Percentiles rank a stretch among this genome's conserved stretches.
Evolutionary conservation across 2,888 invertebrate species (phyloP).

Genomic region (Cybosia mesomella): DNA sequence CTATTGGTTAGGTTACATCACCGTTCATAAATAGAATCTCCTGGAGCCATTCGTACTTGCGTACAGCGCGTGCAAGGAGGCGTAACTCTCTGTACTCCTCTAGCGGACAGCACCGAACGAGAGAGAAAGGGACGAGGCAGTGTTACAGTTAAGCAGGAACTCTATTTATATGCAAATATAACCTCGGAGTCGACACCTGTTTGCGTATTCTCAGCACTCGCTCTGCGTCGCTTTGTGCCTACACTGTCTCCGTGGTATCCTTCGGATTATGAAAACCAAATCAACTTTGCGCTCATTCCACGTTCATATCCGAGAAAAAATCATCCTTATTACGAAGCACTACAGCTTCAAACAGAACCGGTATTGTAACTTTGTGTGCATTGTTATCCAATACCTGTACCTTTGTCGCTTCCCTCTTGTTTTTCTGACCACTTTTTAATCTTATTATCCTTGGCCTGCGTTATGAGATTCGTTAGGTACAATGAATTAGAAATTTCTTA

Average conservation of each 20-base stretch:
- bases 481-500: constrained; percentile 54
- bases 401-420: constrained; percentile 53
- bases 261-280: constrained; percentile 71
- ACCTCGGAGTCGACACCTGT: constrained; percentile 86
- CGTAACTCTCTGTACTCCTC: constrained; percentile 76
- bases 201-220: constrained; percentile 85
- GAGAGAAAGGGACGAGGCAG: constrained; percentile 81
- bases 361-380: constrained; percentile 27
- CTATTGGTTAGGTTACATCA: constrained; percentile 79
- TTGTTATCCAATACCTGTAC: constrained; percentile 48
- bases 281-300: constrained; percentile 53
- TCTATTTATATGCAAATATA: constrained; percentile 88
- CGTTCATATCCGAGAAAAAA: constrained; percentile 43
- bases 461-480: constrained; percentile 56
- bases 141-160: constrained; percentile 87
- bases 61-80: constrained; percentile 77
- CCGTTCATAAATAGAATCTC: constrained; percentile 83
- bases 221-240: constrained; percentile 76
- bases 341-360: constrained; percentile 32
- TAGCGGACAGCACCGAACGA: constrained; percentile 66
- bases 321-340: constrained; percentile 49
- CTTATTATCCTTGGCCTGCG: constrained; percentile 52
- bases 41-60: constrained; percentile 76
- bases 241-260: constrained; percentile 79
- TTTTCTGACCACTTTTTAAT: constrained; percentile 57